phyloP scores from a whole-genome alignment of 2,888 invertebrate genomes.

The Dioctria rufipes region DNA sequence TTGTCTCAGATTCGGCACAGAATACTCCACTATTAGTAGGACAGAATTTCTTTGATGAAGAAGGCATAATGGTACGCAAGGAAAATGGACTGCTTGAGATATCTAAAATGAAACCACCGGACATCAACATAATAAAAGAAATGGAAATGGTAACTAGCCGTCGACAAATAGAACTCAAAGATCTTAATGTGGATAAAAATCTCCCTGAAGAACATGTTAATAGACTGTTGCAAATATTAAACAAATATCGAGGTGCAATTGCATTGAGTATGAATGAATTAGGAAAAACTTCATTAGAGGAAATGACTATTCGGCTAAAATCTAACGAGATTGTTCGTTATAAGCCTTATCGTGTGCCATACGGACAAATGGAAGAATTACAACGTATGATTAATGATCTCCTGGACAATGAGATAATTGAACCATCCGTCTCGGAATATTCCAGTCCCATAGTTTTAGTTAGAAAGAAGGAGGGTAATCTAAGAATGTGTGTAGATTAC shows the following conservation, averaged over 20 bases:
- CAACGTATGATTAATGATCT: slow-evolving; percentile 1
- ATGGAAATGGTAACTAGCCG: not conserved
- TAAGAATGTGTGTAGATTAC: not conserved
- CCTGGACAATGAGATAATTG: not conserved
- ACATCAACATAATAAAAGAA: no score
- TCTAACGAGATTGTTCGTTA: not conserved
- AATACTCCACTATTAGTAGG: not conserved
- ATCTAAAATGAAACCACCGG: not conserved
- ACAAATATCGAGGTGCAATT: not conserved
- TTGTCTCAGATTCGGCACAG: not conserved
- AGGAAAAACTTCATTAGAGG: no score
- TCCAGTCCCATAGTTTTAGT: slow-evolving; percentile 3
- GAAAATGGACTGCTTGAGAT: not conserved
- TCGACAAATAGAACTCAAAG: not conserved
- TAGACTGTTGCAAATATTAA: not conserved
- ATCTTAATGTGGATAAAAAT: no score
- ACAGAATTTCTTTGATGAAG: not conserved
- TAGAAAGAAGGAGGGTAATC: not conserved
- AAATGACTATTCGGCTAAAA: not conserved
- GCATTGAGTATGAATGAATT: not conserved
- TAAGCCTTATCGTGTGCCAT: not conserved
- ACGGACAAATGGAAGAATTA: slow-evolving; percentile 8
- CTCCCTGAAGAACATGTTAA: no score
- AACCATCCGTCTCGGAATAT: slow-evolving; percentile 5
- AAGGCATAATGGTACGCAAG: not conserved